Percentiles rank a stretch among this genome's conserved stretches.
Conservation (phyloP, 2,797 vertebrate species). For the Periophthalmus magnuspinnatus region DNA sequence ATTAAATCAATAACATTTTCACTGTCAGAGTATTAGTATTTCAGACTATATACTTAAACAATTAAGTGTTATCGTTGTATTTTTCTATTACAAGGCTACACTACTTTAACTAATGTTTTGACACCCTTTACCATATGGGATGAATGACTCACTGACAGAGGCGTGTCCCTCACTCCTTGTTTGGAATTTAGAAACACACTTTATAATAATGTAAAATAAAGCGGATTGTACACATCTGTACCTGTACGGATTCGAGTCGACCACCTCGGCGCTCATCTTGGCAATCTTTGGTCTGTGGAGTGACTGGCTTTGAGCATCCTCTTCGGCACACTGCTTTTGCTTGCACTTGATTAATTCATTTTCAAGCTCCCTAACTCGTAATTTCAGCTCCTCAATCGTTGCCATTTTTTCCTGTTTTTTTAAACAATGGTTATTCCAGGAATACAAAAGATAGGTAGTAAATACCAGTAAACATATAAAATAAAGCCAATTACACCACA, state of each 20-base stretch:
- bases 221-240: slow-evolving; percentile 36
- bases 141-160: slow-evolving; percentile 49
- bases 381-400: slow-evolving; percentile 82
- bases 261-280: slow-evolving; percentile 92
- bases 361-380: slow-evolving; percentile 86
- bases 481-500: accelerated
- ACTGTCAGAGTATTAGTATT: too few relatives aligned
- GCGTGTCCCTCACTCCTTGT: slow-evolving; percentile 30
- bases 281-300: slow-evolving; percentile 81
- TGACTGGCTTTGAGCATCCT: slow-evolving; percentile 50
- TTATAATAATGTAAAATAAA: not conserved
- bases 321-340: slow-evolving; percentile 62
- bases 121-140: slow-evolving; percentile 21
- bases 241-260: slow-evolving; percentile 97
- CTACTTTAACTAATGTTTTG: not conserved
- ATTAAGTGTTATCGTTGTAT: too few relatives aligned
- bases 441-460: accelerated
- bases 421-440: not conserved
- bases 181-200: too few relatives aligned
- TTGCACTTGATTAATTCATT: slow-evolving; percentile 84
- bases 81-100: not conserved
- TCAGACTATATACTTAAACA: too few relatives aligned
- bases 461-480: accelerated
- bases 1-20: too few relatives aligned
- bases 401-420: slow-evolving; percentile 73